These are phyloP conservation scores for Leuciscus idus DNA, from an alignment of 2,113 vertebrate genomes.

Conservation along the genomic window DNA sequence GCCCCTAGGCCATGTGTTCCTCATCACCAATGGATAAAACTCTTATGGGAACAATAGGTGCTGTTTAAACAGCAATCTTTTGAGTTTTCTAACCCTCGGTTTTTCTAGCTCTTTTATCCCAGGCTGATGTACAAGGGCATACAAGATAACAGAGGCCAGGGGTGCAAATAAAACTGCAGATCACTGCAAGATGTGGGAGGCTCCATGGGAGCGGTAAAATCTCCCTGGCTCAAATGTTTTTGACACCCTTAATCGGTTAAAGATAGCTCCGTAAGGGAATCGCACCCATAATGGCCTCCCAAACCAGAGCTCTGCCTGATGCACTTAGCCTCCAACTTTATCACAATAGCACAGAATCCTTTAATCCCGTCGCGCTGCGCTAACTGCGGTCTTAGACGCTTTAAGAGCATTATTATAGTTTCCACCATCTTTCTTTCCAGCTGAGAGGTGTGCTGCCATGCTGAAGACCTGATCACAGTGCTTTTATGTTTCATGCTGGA, in stretches of 20 bases:
- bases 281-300: conserved; percentile 60
- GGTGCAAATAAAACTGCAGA: conserved; percentile 62
- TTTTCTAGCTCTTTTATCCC: conserved; percentile 64
- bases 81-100: conserved; percentile 12
- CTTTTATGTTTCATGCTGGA: conserved; percentile 39
- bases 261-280: conserved; percentile 56
- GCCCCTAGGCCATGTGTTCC: conserved; percentile 67
- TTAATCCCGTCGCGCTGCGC: background rate
- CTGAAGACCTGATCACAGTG: conserved; percentile 46
- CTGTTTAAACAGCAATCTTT: conserved; percentile 59
- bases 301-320: conserved; percentile 54
- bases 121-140: conserved; percentile 53
- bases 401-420: conserved; percentile 49
- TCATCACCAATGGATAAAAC: conserved; percentile 59
- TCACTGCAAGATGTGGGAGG: conserved; percentile 69
- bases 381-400: background rate
- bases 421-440: conserved; percentile 48
- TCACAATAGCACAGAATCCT: conserved; percentile 47
- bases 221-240: conserved; percentile 55
- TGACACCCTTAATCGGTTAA: conserved; percentile 64
- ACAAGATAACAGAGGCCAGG: conserved; percentile 47
- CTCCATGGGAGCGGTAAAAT: conserved; percentile 56
- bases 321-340: conserved; percentile 60
- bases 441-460: conserved; percentile 23
- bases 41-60: conserved; percentile 63